Base-by-base conservation (phyloP, 2,113 vertebrate species). In the Struthidea cinerea region DNA sequence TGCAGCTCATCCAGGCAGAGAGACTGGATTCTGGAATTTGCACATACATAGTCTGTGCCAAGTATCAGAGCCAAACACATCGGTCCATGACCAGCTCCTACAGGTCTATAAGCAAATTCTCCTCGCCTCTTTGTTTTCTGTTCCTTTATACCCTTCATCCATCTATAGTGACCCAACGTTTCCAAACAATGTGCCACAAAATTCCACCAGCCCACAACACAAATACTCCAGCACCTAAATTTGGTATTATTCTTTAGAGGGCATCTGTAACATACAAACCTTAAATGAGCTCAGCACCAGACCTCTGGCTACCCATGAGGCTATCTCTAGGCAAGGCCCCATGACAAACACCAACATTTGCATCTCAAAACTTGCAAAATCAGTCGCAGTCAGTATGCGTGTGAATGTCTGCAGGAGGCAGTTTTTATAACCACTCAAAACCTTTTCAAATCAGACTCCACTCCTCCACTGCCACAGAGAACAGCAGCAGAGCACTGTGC, bases 81-180 rank as follows among this genome's bases (percentile, higher is more conserved):
- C 22, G 47, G 26, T 52, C 14, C 44, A 3, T 14, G 12, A 93
- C 35, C 2, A 6, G 23, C 23, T 93, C 21, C 60, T 64, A 35
- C 5, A 71, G 5, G 30, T 39, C 57, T 11, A 3, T 6, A 87
- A 52, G 23, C 12, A 89, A 46, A 9, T 27, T 76, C 33, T 82
- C 28, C 30, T 84, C 49, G 52, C 4, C 11, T 59, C 37, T 52
- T 68, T 1, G 0, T 80, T 37, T 88, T 68, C 57, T 44, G 23
- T 21, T 33, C 64, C 42, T 87, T 79, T 55, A 74, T 20, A 63
- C 2, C 20, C 17, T 75, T 75, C 15, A 52, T 42, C 26, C 26
- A 75, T 2, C 17, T 57, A 17, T 9, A 65, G 8, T 12, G 8
- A 79, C 14, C 23, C 10, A 50, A 9, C 0, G 0, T 27, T 68